Conservation (phyloP, 2,797 vertebrate genomes). For the Lophius americanus region DNA sequence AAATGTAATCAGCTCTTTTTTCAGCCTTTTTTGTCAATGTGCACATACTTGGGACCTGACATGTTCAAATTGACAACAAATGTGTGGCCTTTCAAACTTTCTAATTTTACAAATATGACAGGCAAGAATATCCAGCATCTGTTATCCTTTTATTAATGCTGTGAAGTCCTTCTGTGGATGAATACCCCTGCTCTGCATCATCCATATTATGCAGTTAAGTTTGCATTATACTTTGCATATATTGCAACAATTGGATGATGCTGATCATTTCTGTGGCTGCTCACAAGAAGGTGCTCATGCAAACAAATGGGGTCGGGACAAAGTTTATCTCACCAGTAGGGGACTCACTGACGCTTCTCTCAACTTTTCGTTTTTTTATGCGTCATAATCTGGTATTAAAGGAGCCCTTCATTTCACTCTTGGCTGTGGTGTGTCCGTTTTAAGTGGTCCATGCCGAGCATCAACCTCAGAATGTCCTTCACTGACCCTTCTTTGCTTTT, state of each 20-base stretch:
- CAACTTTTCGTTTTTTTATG: too few species aligned
- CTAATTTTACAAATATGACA: too few species aligned
- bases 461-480: constrained; percentile 2
- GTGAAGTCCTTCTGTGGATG: not conserved
- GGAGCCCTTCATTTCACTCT: not conserved
- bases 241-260: constrained; percentile 19
- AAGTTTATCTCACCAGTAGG: constrained; percentile 52
- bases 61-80: too few species aligned
- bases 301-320: constrained; percentile 5
- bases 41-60: too few species aligned
- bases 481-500: too few species aligned
- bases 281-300: constrained; percentile 6
- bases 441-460: constrained; percentile 24
- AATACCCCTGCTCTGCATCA: not conserved
- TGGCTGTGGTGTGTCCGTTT: not conserved
- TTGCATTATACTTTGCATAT: not conserved
- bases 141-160: not conserved
- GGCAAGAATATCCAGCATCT: too few species aligned
- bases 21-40: too few species aligned
- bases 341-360: constrained; percentile 21
- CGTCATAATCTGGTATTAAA: too few species aligned
- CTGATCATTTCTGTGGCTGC: constrained; percentile 5
- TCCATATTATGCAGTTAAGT: not conserved
- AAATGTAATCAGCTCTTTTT: too few species aligned
- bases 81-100: too few species aligned